Evolutionary conservation across 2,797 vertebrate genomes (phyloP).

Genomic region (Cygnus olor): DNA sequence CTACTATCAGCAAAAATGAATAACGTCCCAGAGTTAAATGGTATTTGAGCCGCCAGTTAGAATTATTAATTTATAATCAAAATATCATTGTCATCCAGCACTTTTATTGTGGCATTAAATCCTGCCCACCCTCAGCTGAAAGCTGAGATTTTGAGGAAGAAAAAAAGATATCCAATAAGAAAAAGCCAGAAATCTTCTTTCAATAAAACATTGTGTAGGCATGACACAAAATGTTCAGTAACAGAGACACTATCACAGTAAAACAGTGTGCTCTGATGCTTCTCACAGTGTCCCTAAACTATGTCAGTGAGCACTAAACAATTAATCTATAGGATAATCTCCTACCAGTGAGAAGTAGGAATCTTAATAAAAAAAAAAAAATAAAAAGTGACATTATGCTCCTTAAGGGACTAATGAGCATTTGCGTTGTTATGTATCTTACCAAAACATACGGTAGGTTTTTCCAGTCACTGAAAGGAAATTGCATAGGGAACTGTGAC

Average conservation of each 20-base stretch:
- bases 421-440: not conserved
- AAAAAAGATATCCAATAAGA: not conserved
- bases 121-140: not conserved
- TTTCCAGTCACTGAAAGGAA: not conserved
- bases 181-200: not conserved
- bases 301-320: not conserved
- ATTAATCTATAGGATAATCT: constrained; percentile 43
- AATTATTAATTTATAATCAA: constrained; percentile 17
- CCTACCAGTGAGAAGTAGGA: constrained; percentile 3
- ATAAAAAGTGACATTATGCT: not conserved
- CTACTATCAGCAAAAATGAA: not conserved
- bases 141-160: not conserved
- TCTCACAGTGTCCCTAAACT: not conserved
- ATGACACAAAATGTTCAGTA: not conserved
- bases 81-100: not conserved
- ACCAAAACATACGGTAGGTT: not conserved
- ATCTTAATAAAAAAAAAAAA: not conserved
- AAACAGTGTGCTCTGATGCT: not conserved
- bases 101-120: not conserved
- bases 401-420: not conserved
- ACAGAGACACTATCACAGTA: not conserved
- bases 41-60: not conserved
- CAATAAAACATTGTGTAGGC: not conserved
- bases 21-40: not conserved
- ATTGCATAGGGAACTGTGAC: not conserved